Base-by-base conservation (phyloP, 2,797 vertebrate species). In the Phoeniculus purpureus region DNA sequence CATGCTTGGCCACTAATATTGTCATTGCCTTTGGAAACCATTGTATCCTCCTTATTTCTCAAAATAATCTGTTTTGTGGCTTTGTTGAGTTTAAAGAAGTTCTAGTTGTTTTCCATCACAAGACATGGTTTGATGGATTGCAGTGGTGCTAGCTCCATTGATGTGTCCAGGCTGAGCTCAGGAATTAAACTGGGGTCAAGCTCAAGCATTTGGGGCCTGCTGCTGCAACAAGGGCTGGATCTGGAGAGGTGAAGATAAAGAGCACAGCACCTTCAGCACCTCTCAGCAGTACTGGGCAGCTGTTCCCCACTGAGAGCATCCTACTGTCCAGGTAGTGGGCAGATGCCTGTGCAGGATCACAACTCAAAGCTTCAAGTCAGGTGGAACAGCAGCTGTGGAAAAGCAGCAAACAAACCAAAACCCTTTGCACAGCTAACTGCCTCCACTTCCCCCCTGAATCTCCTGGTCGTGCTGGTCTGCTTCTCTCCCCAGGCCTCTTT, bases 321-420 rank as follows among this genome's bases (percentile, higher is more conserved):
- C 0, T 23, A 31, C 10, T 1, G 7, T 21, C 27, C 6, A 1
- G 6, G 47, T 51, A 15, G 10, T 2, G 1, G 68, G 45, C 1
- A 0, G 2, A 6, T 52, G 23, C 12, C 54, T 6, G 0, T 5
- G 37, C 4, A 2, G 74, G 10, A 6, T 20, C 2, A 0, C 79
- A 80, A 48, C 72, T 27, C 43, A 58, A 43, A 47, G 54, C 71
- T n/a, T 29, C 3, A 4, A 66, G 58, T 19, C 0, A 1, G 2
- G n/a, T 25, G 19, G 29, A 25, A 75, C n/a, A 60, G 31, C 7
- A 1, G 27, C 15, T 0, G 1, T 43, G 52, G 45, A 23, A 62
- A 73, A 10, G 40, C 89, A 87, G 43, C 43, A 45, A 75, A 48
- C 54, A 31, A 62, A 20, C 43, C 45, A 16, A 67, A 85, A 82